Evolutionary conservation across 1,140 invertebrate species (phyloP), one percentile per base, ranked within the genome.

Genomic region (Hylyphantes graminicola): DNA sequence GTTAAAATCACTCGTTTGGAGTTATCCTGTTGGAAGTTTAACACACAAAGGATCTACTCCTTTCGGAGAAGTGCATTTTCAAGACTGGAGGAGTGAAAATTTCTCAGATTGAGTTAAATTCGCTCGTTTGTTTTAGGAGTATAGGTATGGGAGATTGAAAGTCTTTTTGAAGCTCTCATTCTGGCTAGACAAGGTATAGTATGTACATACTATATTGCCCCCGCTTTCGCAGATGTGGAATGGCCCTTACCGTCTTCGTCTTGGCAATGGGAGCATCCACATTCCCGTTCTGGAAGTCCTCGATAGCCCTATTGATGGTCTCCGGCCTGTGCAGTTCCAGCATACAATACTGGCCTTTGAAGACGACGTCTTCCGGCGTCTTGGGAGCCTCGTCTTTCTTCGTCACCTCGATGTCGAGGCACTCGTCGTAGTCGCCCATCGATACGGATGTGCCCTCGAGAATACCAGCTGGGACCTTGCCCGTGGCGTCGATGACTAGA

Each of bases 361-460:
- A 77, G 4, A 70, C 7, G 9, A 75, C 64, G 3, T 85, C 61
- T 9, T 85, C 74, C 3, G 64, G 63, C 4, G 53, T 51, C 10
- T 61, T 19, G 8, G 82, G 82, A 13, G 17, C 48, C 50, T 68
- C 57, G 48, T 85, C 74, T 19, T n/a, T 85, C 51, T 64, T 85
- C 6, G 73, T 74, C 0, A 85, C 82, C 61, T 77, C 17, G 11
- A 87, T 84, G 13, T 86, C 82, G 10, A 87, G 21, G 63, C 86
- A 87, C 19, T 87, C 74, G 50, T 85, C 81, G 35, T 84, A 87
- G 19, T 87, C 86, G 3, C 86, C 86, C 11, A 87, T 17, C 11
- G 77, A 68, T 1, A 82, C 13, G 5, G 81, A 65, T 10, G 77
- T 84, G 0, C 84, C 84, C 57, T 87, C 86, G 10, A 87, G 48